Conservation (phyloP, 2,797 vertebrate species). For the Danio kyathit region DNA sequence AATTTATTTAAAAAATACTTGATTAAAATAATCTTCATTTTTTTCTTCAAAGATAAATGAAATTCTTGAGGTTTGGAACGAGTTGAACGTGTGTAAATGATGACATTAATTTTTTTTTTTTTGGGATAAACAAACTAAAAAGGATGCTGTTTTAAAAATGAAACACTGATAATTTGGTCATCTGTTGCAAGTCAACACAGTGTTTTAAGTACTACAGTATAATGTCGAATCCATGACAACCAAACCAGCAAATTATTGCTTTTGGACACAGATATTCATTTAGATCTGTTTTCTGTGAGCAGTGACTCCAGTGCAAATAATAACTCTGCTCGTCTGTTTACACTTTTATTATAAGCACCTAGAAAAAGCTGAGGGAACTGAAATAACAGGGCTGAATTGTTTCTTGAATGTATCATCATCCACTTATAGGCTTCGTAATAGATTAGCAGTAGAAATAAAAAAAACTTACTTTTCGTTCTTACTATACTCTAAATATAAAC, state of each 20-base stretch:
- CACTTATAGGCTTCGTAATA: constrained; percentile 23
- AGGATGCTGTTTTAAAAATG: neutral
- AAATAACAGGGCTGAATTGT: constrained; percentile 52
- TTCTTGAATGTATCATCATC: constrained; percentile 57
- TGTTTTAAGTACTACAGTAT: constrained; percentile 9
- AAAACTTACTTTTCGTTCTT: neutral
- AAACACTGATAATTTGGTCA: neutral
- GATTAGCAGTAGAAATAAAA: constrained; percentile 27
- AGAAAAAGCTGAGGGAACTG: constrained; percentile 29
- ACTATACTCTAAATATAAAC: constrained; percentile 19
- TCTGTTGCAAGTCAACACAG: constrained; percentile 21
- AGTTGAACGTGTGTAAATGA: too few species aligned
- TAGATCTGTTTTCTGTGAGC: neutral
- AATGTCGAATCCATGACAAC: constrained; percentile 4
- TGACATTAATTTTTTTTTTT: too few species aligned
- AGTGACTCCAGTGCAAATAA: neutral
- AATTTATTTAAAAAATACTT: too few species aligned
- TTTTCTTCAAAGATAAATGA: too few species aligned
- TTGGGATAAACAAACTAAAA: too few species aligned
- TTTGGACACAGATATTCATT: neutral
- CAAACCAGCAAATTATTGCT: neutral
- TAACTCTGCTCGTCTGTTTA: constrained; percentile 35
- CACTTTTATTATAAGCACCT: constrained; percentile 39
- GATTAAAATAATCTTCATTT: too few species aligned
- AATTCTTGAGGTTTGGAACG: too few species aligned